Base-by-base conservation (phyloP, 2,888 invertebrate species). In the Melinaea menophilus region DNA sequence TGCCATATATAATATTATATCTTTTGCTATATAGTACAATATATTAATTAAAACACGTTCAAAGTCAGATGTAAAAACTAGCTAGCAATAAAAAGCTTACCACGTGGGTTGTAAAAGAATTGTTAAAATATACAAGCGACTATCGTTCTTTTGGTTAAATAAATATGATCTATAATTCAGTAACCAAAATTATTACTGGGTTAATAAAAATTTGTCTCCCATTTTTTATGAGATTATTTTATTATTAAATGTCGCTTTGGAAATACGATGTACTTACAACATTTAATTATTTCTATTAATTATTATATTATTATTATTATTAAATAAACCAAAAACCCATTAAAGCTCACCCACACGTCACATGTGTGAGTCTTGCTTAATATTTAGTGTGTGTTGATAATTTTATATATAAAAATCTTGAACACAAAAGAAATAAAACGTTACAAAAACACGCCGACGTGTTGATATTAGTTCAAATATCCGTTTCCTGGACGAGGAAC, bases 391-490 rank as follows among this genome's bases (percentile, higher is more conserved):
- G 2, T 31, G 51, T 51, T 51, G 51, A 51, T 51, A 31, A 7
- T 31, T 51, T 31, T 51, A 31, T 51, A 51, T 51, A 22, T 13
- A 55, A 55, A 5, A 33, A 58, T 47, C 31, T 22, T 2, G 31
- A 51, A 51, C 22, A 51, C 51, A 51, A 51, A 51, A 51, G 51
- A 11, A 51, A 7, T 5, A 51, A 51, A 22, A 31, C 41, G 7
- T 41, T 51, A 31, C 31, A 51, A 22, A 5, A 51, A 51, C 31
- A 51, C 51, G 31, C 5, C 51, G 48, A 51, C 69, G 63, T 72
- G 71, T 72, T 71, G 68, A 47, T 66, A 61, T 66, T 65, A 67
- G 64, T 63, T 59, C 61, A 69, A 68, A 66, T 72, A 69, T 72
- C 72, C 67, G 68, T 56, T 72, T 69, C 65, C 71, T 58, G 64